A percentile compares a stretch with the other conserved stretches of the same genome.
Conservation (phyloP, 1,140 invertebrate genomes). For the Drosophila kanapiae region DNA sequence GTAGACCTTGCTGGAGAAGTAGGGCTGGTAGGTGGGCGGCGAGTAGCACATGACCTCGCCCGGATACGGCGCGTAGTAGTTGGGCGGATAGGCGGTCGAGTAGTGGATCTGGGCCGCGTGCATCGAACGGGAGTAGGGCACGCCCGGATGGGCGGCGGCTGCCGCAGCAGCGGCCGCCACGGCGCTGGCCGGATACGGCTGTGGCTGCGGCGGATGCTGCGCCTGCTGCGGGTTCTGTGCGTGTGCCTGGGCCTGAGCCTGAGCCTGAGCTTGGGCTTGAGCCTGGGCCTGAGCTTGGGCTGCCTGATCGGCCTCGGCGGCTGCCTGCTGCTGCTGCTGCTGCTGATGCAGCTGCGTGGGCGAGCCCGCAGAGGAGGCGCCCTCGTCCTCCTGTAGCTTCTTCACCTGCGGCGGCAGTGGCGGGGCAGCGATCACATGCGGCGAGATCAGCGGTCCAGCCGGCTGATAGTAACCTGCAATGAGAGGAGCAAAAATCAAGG, state of each 20-base stretch:
- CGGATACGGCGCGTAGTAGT: slow-evolving; percentile 86
- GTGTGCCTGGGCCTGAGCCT: slow-evolving; percentile 11
- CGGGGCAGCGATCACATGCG: slow-evolving; percentile 86
- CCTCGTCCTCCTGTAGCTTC: slow-evolving; percentile 43
- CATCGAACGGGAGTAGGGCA: slow-evolving; percentile 81
- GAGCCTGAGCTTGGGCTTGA: slow-evolving; percentile 23
- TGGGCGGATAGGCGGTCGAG: slow-evolving; percentile 86
- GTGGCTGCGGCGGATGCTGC: slow-evolving; percentile 83
- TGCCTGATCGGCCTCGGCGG: slow-evolving; percentile 48
- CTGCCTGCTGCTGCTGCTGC: slow-evolving; percentile 45
- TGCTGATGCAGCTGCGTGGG: slow-evolving; percentile 49
- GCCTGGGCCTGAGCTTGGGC: slow-evolving; percentile 10
- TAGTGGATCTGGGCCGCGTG: slow-evolving; percentile 84
- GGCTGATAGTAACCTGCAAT: slow-evolving; percentile 94
- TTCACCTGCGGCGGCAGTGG: slow-evolving; percentile 74
- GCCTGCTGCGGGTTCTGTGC: slow-evolving; percentile 50
- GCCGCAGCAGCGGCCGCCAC: slow-evolving; percentile 85
- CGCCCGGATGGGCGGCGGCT: slow-evolving; percentile 85
- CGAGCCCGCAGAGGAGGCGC: slow-evolving; percentile 71
- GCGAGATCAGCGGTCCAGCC: slow-evolving; percentile 93
- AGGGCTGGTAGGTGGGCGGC: slow-evolving; percentile 86
- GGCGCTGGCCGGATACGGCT: slow-evolving; percentile 85
- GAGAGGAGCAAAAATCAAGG: slow-evolving; percentile 40
- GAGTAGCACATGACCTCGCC: slow-evolving; percentile 87
- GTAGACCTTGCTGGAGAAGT: slow-evolving; percentile 83